Percentiles rank a stretch among this genome's conserved stretches.
These are phyloP conservation scores for Altica lythri DNA, from an alignment of 2,888 invertebrate species.

Conservation along the genomic window DNA sequence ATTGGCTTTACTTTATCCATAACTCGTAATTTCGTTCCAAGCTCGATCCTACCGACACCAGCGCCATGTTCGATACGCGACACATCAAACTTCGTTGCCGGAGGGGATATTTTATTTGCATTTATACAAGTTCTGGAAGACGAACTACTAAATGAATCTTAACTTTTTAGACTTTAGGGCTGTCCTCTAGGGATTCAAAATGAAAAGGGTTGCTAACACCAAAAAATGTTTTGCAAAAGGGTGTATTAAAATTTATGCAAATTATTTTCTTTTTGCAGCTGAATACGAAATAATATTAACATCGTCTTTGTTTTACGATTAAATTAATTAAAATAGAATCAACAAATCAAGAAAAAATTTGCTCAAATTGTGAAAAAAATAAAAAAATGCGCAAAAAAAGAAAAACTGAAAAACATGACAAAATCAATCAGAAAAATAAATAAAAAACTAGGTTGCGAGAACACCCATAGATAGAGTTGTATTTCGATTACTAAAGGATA, in stretches of 20 bases:
- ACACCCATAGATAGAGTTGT: too few relatives aligned
- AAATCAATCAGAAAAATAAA: too few relatives aligned
- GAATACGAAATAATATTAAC: too few relatives aligned
- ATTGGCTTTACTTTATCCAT: conserved; percentile 35
- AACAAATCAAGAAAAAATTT: too few relatives aligned
- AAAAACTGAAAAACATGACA: too few relatives aligned
- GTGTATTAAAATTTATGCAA: conserved; percentile 9
- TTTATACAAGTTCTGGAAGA: conserved; percentile 27
- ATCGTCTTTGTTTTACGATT: too few relatives aligned
- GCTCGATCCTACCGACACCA: conserved; percentile 1
- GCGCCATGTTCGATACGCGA: conserved; percentile 17
- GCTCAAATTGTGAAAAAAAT: too few relatives aligned
- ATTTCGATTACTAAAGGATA: too few relatives aligned
- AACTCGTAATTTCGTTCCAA: conserved; percentile 38
- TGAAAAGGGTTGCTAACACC: conserved; percentile 9
- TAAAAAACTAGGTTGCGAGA: too few relatives aligned
- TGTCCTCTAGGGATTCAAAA: conserved; percentile 1
- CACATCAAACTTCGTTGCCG: conserved; percentile 24
- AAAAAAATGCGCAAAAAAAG: too few relatives aligned
- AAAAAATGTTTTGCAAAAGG: conserved; percentile 12
- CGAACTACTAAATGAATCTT: conserved; percentile 26
- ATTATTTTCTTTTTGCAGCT: too few relatives aligned
- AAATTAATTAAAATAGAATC: too few relatives aligned
- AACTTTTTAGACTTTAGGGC: conserved; percentile 23
- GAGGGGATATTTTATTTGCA: conserved; percentile 34